Evolutionary conservation across 2,888 invertebrate genomes (phyloP), one percentile per base, ranked within the genome.

Genomic region (Diloba caeruleocephala): DNA sequence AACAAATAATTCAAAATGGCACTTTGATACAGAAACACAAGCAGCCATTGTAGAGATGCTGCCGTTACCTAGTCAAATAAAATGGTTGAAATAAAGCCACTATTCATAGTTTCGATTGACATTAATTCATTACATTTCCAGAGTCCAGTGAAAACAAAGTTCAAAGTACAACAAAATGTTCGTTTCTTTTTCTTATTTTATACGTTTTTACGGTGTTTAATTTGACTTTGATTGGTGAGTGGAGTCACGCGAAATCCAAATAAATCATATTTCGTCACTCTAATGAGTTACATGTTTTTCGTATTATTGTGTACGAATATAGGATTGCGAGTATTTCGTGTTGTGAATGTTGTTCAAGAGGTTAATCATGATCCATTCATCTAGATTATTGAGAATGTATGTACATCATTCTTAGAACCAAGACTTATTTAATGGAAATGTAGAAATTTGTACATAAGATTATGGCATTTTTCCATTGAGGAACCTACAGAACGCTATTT

Each of bases 211-310:
- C 21, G n/a, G 13, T 21, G 31, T 62, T 36, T 46, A 38, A 70
- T 63, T 56, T 48, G 33, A 55, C 39, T 70, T 64, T 49, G 60
- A 64, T 51, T 55, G 45, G 13, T 13, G 25, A 50, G 23, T 17
- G 32, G 17, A 12, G 51, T 42, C 70, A 71, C 68, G 70, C 61
- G 5, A 70, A 56, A 55, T 2, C 32, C 23, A 34, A 45, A 64
- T 71, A 41, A 61, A 71, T 71, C 71, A 60, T 34, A 28, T 33
- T 51, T 45, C 38, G 15, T 41, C 21, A 19, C 10, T 9, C 44
- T 70, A 63, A 60, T 49, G 59, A 42, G 38, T 28, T 26, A 52
- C 31, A 43, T 32, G 39, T 12, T 25, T 44, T 48, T 60, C 33
- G 33, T 54, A 33, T 57, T 48, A 57, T 46, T 33, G 39, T 26